Base-by-base conservation (phyloP, 2,797 vertebrate genomes). In the Alfaro cultratus region DNA sequence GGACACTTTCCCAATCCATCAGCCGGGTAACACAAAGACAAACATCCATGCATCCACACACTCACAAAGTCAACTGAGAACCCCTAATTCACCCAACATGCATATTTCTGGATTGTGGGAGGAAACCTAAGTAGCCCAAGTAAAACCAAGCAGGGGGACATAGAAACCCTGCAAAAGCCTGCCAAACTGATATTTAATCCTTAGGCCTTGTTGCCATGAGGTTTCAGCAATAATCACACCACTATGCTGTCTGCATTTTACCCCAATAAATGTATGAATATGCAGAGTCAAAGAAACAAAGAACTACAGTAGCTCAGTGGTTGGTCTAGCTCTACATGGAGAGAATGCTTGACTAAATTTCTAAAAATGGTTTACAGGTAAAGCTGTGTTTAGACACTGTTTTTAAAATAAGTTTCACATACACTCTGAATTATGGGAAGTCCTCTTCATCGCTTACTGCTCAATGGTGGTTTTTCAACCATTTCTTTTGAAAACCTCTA, bases 401-500 rank as follows among this genome's bases (percentile, higher is more conserved):
- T 41, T 39, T 68, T 67, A 87, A 85, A 88, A 87, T 55, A 82
- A 85, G 70, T 88, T 80, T 89, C 74, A 77, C 74, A 80, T 88
- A 81, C 68, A 26, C 47, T 45, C 46, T 83, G 84, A 91, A 74
- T 85, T 78, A 92, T 81, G 75, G 43, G 60, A 62, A 82, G 86
- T 55, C 68, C 53, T 75, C 86, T 46, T 74, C 74, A 75, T 81
- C 85, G 60, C 81, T 78, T 62, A 78, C 74, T 68, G 85, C 77
- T 49, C n/a, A 26, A 60, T 78, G 80, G 36, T 78, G 77, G 80
- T 88, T 74, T 31, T 85, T 74, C 89, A 92, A 86, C 71, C 80
- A 86, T 81, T 80, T 86, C 84, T 84, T 87, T 86, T 82, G 75
- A 85, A 88, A 84, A 72, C 71, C 82, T 77, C 67, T 90, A 93